A percentile compares a stretch with the other conserved stretches of the same genome.
These are phyloP conservation scores for Numida meleagris DNA, from an alignment of 2,113 vertebrate genomes.

Conservation along the genomic window DNA sequence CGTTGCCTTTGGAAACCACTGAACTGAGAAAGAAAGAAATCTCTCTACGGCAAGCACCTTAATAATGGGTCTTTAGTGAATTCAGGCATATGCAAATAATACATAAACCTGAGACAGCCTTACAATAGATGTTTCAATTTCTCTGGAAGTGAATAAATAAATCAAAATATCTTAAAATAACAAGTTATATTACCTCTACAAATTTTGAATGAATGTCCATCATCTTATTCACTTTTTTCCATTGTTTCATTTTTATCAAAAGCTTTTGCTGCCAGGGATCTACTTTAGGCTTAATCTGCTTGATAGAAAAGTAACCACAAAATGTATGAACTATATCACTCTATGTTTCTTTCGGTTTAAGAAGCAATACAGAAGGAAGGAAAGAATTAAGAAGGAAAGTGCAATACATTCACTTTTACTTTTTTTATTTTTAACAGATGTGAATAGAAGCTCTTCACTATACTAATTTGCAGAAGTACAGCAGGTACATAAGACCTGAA, in stretches of 20 bases:
- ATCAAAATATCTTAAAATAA: neutral
- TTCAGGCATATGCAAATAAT: neutral
- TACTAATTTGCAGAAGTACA: neutral
- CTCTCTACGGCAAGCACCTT: neutral
- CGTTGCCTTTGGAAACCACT: neutral
- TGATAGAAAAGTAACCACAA: conserved; percentile 4
- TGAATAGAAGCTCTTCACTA: neutral
- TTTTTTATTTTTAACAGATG: neutral
- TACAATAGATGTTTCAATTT: neutral
- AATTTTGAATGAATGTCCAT: conserved; percentile 74
- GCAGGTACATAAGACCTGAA: neutral
- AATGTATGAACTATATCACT: neutral
- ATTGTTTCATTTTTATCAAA: conserved; percentile 76
- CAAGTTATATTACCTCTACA: conserved; percentile 72
- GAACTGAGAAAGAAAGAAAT: neutral
- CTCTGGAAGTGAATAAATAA: neutral
- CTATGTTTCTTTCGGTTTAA: neutral
- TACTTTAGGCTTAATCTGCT: conserved; percentile 76
- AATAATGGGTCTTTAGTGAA: neutral
- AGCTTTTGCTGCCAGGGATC: conserved; percentile 84
- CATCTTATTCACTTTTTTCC: conserved; percentile 69
- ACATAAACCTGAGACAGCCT: neutral
- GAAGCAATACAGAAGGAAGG: neutral
- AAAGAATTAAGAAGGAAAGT: neutral
- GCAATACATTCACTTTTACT: neutral